These are phyloP conservation scores for Cuniculus paca DNA, from an alignment of 2,797 vertebrate genomes.

Conservation along the genomic window DNA sequence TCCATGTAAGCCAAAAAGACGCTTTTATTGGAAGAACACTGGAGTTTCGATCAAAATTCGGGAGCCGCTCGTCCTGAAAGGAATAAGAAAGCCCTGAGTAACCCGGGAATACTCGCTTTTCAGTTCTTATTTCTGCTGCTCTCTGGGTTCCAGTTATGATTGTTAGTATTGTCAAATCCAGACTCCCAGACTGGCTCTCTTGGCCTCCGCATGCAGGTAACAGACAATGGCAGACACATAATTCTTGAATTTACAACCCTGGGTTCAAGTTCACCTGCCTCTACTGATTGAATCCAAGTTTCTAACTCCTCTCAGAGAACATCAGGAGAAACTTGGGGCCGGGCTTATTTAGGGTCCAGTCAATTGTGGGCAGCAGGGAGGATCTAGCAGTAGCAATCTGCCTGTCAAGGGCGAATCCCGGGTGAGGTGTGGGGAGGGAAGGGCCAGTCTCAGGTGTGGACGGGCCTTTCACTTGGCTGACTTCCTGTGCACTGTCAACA, in stretches of 20 bases:
- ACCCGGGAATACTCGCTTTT: not conserved
- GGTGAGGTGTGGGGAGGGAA: not conserved
- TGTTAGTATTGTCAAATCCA: not conserved
- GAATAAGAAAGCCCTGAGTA: not conserved
- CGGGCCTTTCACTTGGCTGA: not conserved
- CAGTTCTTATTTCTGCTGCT: conserved; percentile 23
- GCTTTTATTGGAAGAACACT: not conserved
- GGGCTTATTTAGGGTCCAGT: conserved; percentile 64
- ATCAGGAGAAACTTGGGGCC: conserved; percentile 58
- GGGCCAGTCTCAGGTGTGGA: not conserved
- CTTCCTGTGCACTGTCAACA: not conserved
- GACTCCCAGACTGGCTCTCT: not conserved
- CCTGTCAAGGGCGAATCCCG: conserved; percentile 44
- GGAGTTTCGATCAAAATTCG: not conserved
- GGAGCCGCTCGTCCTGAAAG: not conserved
- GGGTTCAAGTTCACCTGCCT: conserved; percentile 48
- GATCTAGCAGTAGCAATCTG: conserved; percentile 49
- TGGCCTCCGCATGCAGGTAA: not conserved
- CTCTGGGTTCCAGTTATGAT: not conserved
- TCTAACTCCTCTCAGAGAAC: conserved; percentile 50
- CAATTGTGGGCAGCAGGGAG: conserved; percentile 13
- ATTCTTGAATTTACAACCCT: conserved; percentile 49
- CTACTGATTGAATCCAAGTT: conserved; percentile 45
- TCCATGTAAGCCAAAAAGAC: not conserved
- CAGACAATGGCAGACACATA: not conserved